Conservation (phyloP, 2,113 vertebrate species). For the Sphaerodactylus townsendi region DNA sequence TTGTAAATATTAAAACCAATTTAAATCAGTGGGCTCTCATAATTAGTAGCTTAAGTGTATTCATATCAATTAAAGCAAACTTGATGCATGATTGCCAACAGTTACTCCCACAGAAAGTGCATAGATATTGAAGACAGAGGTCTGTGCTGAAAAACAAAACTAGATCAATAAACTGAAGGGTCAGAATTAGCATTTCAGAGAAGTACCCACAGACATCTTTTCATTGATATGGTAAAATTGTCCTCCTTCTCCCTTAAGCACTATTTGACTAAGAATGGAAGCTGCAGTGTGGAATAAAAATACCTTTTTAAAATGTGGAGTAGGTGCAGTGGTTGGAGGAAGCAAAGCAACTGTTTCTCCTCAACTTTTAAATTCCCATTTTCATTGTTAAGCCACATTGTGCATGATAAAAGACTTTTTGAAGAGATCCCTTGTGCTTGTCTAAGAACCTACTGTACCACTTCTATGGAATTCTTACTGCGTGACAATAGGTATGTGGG, state of each 20-base stretch:
- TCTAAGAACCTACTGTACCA: conserved; percentile 51
- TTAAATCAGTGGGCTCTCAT: too few relatives aligned
- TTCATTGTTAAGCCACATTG: conserved; percentile 41
- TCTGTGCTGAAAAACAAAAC: neutral
- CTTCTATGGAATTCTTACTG: conserved; percentile 42
- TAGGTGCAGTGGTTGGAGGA: conserved; percentile 27
- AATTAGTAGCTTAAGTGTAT: neutral
- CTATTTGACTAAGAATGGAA: conserved; percentile 20
- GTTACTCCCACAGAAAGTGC: conserved; percentile 25
- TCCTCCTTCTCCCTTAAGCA: conserved; percentile 25
- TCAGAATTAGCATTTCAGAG: conserved; percentile 4
- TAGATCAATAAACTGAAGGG: neutral
- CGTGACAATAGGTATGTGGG: conserved; percentile 47
- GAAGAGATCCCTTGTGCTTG: neutral
- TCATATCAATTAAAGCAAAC: neutral
- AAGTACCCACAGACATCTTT: neutral
- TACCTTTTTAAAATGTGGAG: conserved; percentile 38
- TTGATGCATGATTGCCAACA: neutral
- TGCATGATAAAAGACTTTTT: conserved; percentile 57
- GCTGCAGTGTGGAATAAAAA: neutral
- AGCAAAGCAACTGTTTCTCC: conserved; percentile 37
- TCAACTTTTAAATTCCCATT: conserved; percentile 33
- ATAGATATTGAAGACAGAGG: neutral
- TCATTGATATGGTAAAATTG: conserved; percentile 18
- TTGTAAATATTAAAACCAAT: neutral